Evolutionary conservation across 1,140 invertebrate genomes (phyloP), one percentile per base, ranked within the genome.

Genomic region (Drosophila lini): DNA sequence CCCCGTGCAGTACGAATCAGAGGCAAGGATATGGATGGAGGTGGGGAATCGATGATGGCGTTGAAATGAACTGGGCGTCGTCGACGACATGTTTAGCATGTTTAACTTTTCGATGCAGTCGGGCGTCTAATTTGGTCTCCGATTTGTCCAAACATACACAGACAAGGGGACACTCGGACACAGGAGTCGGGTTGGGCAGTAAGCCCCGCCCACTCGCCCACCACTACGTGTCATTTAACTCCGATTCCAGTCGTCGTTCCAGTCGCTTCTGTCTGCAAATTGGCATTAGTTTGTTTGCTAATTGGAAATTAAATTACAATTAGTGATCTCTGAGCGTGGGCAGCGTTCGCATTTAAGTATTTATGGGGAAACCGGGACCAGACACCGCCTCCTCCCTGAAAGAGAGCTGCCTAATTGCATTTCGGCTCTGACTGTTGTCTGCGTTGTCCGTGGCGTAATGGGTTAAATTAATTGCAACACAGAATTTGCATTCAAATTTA

Each of bases 241-340:
- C 58, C 68, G 53, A 75, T 82, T 74, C 62, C 64, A 77, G 73
- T 55, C 53, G 60, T 55, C 65, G 53, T 53, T 42, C 48, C 36
- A 74, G 62, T 63, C 68, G 80, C 55, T 81, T 69, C 48, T 69
- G 65, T 78, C 70, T 73, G 77, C 82, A 88, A 88, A 88, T 89
- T 88, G 81, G 81, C 80, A 80, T 91, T 91, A 86, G 89, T 91
- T 91, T 91, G 89, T 91, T 91, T 91, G 84, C 89, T 91, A 91
- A 91, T 91, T 91, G 89, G 89, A 91, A 91, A 91, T 91, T 91
- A 91, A 91, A 91, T 91, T 91, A 91, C 89, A 91, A 91, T 91
- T 91, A 91, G 84, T 91, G 89, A 89, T 89, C 84, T 89, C 78
- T 80, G 78, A 81, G 88, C 78, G 68, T 78, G 59, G 59, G 71